Evolutionary conservation across 1,140 invertebrate species (phyloP), one percentile per base, ranked within the genome.

Genomic region (Drosophila tropicalis): DNA sequence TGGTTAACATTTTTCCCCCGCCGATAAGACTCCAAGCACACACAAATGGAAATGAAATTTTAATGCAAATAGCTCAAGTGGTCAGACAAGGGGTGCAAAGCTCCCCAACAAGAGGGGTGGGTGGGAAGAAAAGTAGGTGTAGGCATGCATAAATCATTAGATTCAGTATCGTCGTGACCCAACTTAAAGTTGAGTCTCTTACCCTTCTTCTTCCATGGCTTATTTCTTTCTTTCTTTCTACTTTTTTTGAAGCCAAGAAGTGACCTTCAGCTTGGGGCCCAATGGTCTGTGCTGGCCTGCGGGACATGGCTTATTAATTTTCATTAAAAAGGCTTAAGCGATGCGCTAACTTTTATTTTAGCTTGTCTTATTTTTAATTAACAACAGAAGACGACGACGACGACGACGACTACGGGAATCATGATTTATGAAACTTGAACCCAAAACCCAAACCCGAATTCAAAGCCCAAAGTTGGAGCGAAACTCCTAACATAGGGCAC

Each of bases 261-360:
- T 68, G 68, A 77, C 75, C 74, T 77, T 77, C 72, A 64, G 41
- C 4, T 36, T 44, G 34, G 1, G 32, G 58, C 10, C 19, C 3
- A 29, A 47, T 6, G 15, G 15, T 47, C 17, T 19, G 44, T 17
- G 44, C 13, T 22, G 17, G 44, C 17, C 44, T 51, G 44, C 44
- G 44, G 44, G 44, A 41, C 15, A 10, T 41, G 79, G 62, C 83
- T 76, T 80, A 87, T 87, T 87, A 87, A 87, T 87, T 87, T 87
- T 87, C 84, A 87, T 87, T 87, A 87, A 87, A 87, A 83, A 72
- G 67, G 83, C 76, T 87, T 83, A 87, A 89, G 65, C 81, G 79
- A 80, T 76, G 83, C 76, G 76, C 79, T 84, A 72, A 83, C 71
- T 62, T 86, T 79, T 79, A 65, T 87, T 79, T 51, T 51, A 51